Base-by-base conservation (phyloP, 2,888 invertebrate species). In the Prosopocoilus inquinatus region DNA sequence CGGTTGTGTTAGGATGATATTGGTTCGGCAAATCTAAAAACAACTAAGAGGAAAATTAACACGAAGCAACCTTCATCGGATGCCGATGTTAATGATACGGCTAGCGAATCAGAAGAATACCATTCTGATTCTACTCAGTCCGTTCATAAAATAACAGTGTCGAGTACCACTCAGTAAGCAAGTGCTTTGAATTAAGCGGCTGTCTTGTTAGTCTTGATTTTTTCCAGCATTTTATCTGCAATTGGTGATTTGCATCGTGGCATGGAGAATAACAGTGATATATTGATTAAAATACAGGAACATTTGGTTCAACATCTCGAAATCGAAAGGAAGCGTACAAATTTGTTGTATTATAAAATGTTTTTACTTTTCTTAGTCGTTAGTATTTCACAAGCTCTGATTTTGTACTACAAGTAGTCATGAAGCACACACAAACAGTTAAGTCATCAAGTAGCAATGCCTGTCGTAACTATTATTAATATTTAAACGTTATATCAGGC, bases 51-150 rank as follows among this genome's bases (percentile, higher is more conserved):
- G 61, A 81, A 80, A 66, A 72, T 80, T 51, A 73, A 80, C 16
- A 74, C 75, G 52, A 80, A 80, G 64, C 76, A 80, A 63, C 77
- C 81, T 39, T 76, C 81, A 15, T 81, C 81, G 35, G 82, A 82
- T 64, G 80, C 79, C 50, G 80, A 79, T 51, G 80, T 78, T 46
- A 76, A 76, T 59, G 81, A 81, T 47, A 74, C 70, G 61, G 71
- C 67, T 9, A 73, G 70, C 9, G 74, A 74, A 44, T 74, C 75
- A 2, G 75, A 75, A 58, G 75, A 76, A 61, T 75, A 73, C 53
- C 75, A 75, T 64, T 75, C 75, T 0, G 75, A 76, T 65, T 75
- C 75, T 5, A 74, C 75, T 13, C 74, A 73, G 39, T 72, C 71
- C 7, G 66, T 67, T 13, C 73, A 73, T 56, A 75, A 74, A 63